phyloP scores from a whole-genome alignment of 2,888 invertebrate species.

The Emmelina monodactyla region DNA sequence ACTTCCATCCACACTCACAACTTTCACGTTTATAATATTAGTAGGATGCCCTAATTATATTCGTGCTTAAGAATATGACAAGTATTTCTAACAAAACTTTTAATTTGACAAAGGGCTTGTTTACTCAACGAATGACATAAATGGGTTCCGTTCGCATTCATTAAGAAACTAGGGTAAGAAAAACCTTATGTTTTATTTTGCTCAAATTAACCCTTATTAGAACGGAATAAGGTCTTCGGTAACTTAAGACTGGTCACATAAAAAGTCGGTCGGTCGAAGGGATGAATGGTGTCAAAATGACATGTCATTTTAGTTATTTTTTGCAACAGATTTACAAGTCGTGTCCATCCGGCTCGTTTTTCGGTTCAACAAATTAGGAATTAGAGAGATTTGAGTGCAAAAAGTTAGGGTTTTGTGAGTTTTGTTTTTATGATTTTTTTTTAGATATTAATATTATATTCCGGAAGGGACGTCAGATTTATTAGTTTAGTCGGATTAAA shows the following conservation, averaged over 20 bases:
- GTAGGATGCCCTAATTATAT: no score
- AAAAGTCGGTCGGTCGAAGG: slow-evolving; percentile 36
- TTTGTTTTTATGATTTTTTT: no score
- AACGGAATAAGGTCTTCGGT: not conserved
- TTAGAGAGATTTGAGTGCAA: no score
- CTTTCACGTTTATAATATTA: no score
- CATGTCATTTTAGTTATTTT: slow-evolving; percentile 50
- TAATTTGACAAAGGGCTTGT: slow-evolving; percentile 50
- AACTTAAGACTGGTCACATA: slow-evolving; percentile 12
- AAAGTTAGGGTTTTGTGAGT: no score
- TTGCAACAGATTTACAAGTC: slow-evolving; percentile 30
- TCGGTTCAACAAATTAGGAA: no score
- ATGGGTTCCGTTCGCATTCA: slow-evolving; percentile 52
- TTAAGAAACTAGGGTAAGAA: slow-evolving; percentile 49
- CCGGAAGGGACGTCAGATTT: no score
- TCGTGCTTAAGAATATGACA: no score
- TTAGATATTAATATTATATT: no score
- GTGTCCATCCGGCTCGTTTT: not conserved
- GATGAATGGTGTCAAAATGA: slow-evolving; percentile 63
- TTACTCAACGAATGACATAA: slow-evolving; percentile 57
- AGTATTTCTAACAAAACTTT: no score
- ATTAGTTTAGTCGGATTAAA: no score
- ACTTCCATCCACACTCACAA: no score
- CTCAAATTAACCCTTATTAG: slow-evolving; percentile 8
- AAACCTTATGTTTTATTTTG: slow-evolving; percentile 20